phyloP scores from a whole-genome alignment of 2,113 vertebrate species.

The Leucopsar rothschildi region DNA sequence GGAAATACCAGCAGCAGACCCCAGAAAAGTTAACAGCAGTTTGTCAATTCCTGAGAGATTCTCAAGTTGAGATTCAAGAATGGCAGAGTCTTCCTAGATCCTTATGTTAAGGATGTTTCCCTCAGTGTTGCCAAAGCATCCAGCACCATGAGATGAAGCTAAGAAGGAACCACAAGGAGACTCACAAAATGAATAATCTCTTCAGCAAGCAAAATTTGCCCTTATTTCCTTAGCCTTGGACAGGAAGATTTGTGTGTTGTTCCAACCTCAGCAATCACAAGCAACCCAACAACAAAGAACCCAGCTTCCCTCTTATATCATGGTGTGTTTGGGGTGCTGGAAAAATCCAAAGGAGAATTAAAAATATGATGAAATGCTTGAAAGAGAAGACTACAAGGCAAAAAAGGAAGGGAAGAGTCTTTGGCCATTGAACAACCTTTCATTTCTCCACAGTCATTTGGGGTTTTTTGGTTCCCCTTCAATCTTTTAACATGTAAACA shows the following conservation, averaged over 20 bases:
- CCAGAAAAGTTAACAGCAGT: not conserved
- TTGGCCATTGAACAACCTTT: not conserved
- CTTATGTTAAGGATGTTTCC: not conserved
- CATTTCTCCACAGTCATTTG: not conserved
- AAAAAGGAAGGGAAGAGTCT: not conserved
- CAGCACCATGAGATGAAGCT: not conserved
- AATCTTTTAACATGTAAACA: not conserved
- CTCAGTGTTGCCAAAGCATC: not conserved
- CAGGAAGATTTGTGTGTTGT: not conserved
- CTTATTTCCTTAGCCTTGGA: not conserved
- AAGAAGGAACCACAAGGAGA: not conserved
- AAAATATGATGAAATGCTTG: not conserved
- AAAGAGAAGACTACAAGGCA: not conserved
- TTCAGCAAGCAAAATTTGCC: not conserved
- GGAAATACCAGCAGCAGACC: not conserved
- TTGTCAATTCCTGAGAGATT: not conserved
- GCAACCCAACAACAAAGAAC: not conserved
- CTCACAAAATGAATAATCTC: not conserved
- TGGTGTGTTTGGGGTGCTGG: not conserved
- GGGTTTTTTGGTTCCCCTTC: accelerated
- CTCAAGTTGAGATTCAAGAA: not conserved
- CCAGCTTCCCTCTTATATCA: not conserved
- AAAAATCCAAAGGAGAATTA: not conserved
- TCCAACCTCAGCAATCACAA: not conserved
- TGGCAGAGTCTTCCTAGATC: not conserved